A percentile compares a stretch with the other conserved stretches of the same genome.
phyloP scores from a whole-genome alignment of 2,113 vertebrate species.

The Craseonycteris thonglongyai region DNA sequence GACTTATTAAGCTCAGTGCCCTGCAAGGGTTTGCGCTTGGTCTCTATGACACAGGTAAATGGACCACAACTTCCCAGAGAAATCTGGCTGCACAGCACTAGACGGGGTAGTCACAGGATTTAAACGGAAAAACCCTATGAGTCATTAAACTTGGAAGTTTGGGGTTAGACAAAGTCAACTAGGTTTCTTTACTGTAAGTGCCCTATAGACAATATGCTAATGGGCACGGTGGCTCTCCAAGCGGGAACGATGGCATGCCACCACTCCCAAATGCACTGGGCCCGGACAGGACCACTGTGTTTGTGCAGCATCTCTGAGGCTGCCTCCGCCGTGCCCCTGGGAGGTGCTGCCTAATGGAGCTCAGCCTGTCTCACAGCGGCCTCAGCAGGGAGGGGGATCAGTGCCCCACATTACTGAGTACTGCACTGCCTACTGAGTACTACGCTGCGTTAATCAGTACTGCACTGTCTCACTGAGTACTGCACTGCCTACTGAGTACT shows the following conservation, averaged over 20 bases:
- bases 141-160: neutral
- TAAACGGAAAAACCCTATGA: neutral
- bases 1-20: neutral
- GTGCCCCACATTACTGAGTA: neutral
- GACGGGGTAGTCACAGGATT: neutral
- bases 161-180: neutral
- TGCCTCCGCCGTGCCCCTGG: too few species aligned
- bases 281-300: too few species aligned
- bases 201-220: too few species aligned
- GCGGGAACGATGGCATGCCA: fast-evolving
- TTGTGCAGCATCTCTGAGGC: neutral
- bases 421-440: too few species aligned
- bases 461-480: too few species aligned
- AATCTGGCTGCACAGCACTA: too few species aligned
- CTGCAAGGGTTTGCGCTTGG: neutral
- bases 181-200: neutral
- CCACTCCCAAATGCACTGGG: too few species aligned
- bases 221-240: fast-evolving
- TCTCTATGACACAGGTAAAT: neutral
- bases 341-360: neutral
- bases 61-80: neutral
- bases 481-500: too few species aligned
- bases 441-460: too few species aligned
- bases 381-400: neutral
- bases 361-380: neutral